Evolutionary conservation across 2,113 vertebrate species (phyloP).

Genomic region (Laticauda laticaudata): DNA sequence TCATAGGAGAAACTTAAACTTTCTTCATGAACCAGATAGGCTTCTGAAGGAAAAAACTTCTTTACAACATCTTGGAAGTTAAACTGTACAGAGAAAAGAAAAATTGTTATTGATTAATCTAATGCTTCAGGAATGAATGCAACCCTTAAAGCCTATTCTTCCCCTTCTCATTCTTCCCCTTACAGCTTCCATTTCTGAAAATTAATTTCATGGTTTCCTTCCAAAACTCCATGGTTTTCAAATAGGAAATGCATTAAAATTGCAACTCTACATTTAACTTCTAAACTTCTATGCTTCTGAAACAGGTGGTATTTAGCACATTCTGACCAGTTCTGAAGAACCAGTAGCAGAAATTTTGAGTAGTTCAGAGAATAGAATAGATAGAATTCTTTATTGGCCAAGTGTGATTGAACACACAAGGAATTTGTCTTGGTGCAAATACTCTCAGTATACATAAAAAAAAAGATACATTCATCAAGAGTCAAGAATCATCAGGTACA

Average conservation of each 20-base stretch:
- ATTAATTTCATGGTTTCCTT: neutral
- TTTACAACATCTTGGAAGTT: slow-evolving; percentile 63
- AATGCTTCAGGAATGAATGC: neutral
- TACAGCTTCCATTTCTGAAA: neutral
- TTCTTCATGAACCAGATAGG: slow-evolving; percentile 54
- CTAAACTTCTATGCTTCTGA: neutral
- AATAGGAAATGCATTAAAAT: neutral
- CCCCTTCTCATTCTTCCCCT: neutral
- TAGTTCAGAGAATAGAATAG: too few species aligned
- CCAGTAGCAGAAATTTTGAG: too few species aligned
- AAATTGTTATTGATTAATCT: neutral
- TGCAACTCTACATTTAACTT: neutral
- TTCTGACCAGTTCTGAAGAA: too few species aligned
- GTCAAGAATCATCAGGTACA: too few species aligned
- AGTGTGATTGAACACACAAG: too few species aligned
- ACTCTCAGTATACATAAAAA: too few species aligned
- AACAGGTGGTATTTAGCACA: too few species aligned
- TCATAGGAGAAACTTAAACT: slow-evolving; percentile 65
- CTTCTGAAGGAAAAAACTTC: slow-evolving; percentile 58
- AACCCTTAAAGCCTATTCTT: neutral
- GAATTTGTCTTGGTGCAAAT: too few species aligned
- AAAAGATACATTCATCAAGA: too few species aligned
- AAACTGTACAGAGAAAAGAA: slow-evolving; percentile 58
- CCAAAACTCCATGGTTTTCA: neutral
- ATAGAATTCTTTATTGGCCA: too few species aligned